phyloP scores from a whole-genome alignment of 1,140 invertebrate genomes.

The Bombyx mandarina region DNA sequence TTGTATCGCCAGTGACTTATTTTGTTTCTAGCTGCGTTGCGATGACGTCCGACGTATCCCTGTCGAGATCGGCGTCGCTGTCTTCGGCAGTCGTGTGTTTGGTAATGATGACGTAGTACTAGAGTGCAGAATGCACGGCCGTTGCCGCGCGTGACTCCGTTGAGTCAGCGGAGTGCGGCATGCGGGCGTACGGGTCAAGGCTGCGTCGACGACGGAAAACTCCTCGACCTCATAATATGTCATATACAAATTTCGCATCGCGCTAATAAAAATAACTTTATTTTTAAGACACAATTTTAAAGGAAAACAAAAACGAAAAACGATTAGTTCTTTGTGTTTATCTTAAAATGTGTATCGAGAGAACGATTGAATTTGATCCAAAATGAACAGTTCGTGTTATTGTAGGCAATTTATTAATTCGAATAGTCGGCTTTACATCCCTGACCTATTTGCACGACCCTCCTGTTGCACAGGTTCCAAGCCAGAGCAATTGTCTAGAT shows the following conservation, averaged over 20 bases:
- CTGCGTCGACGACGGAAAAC: slow-evolving; percentile 21
- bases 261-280: no score
- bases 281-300: no score
- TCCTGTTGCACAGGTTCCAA: neutral
- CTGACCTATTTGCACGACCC: slow-evolving; percentile 15
- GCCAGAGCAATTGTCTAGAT: slow-evolving; percentile 12
- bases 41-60: slow-evolving; percentile 3
- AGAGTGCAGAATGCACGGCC: slow-evolving; percentile 8
- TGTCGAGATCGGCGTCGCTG: neutral
- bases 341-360: no score
- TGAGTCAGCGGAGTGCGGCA: slow-evolving; percentile 21
- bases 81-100: neutral
- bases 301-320: no score
- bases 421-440: slow-evolving; percentile 2
- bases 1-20: slow-evolving; percentile 1
- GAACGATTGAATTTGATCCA: no score
- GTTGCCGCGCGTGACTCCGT: slow-evolving; percentile 11
- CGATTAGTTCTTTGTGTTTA: no score
- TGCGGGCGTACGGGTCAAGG: slow-evolving; percentile 39
- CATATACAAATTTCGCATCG: no score
- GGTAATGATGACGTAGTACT: neutral
- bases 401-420: slow-evolving; percentile 8
- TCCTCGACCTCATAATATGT: no score
- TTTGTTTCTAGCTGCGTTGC: slow-evolving; percentile 2
- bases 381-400: neutral